A percentile compares a stretch with the other conserved stretches of the same genome.
Conservation (phyloP, 2,888 invertebrate species). For the Tipula vernalis region DNA sequence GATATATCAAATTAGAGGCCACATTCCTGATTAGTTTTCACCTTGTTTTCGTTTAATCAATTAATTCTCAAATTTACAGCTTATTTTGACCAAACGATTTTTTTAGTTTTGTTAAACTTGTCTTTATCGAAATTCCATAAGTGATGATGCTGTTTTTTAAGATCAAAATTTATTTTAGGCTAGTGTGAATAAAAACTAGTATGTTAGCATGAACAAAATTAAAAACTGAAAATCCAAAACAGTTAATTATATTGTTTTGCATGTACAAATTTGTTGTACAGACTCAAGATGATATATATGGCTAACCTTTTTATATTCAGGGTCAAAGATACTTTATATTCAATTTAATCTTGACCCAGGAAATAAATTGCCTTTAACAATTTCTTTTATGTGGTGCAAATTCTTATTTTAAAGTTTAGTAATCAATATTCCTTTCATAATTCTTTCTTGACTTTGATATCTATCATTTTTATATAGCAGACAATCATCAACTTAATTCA, state of each 20-base stretch:
- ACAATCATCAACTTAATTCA: not conserved
- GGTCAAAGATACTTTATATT: not conserved
- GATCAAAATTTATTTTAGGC: not conserved
- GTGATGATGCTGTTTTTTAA: not conserved
- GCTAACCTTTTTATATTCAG: not conserved
- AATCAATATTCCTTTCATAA: not conserved
- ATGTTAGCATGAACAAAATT: not conserved
- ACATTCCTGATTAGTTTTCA: too few species aligned
- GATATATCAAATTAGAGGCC: too few species aligned
- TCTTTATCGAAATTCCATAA: not conserved
- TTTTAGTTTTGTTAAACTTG: not conserved
- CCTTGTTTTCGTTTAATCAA: not conserved
- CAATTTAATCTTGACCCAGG: not conserved
- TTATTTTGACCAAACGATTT: not conserved
- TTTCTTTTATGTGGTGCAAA: not conserved
- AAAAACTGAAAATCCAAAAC: not conserved
- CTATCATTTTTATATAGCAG: not conserved
- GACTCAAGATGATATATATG: not conserved
- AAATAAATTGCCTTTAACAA: not conserved
- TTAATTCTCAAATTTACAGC: not conserved
- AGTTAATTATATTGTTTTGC: not conserved
- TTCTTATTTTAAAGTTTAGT: not conserved
- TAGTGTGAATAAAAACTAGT: not conserved
- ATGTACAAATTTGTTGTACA: not conserved
- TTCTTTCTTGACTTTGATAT: not conserved